Base-by-base conservation (phyloP, 2,888 invertebrate species). In the Idaea dimidiata region DNA sequence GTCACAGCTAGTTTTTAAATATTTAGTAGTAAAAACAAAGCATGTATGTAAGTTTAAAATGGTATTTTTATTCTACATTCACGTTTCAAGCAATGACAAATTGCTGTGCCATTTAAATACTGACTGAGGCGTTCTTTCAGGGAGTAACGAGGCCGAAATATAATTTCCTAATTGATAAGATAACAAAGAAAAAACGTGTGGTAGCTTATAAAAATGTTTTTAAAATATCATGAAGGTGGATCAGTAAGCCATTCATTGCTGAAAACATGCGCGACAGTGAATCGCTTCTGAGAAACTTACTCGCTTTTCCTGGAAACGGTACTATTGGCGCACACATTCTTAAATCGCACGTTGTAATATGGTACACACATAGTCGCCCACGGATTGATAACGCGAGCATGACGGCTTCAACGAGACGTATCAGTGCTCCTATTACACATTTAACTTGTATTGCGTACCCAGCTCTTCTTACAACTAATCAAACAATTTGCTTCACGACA, bases 251-350 rank as follows among this genome's bases (percentile, higher is more conserved):
- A 90, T 88, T 90, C 88, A 89, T 82, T 86, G 84, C 87, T 89
- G 89, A 91, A 89, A 89, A 84, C 84, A 78, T 81, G 84, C 83
- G 87, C 86, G 87, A 88, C 88, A 84, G 81, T 79, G 84, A 81
- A 86, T 88, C 85, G 81, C 79, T 91, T 88, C 91, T 72, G 83
- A 87, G 91, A 91, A 91, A 88, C 78, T 78, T 86, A 90, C 86
- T 86, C 89, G 89, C 84, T 86, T 84, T 92, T 91, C 91, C 88
- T 87, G 89, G 91, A 92, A 92, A 82, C 85, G 86, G 86, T 87
- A 91, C 90, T 90, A 91, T 81, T 74, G 70, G 72, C 83, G 84
- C 89, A 83, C 89, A 87, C 88, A 86, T 77, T 71, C 76, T 74
- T 70, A 79, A 67, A 66, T 70, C 66, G 66, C 71, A 72, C 75